Evolutionary conservation across 1,140 invertebrate species (phyloP).

Genomic region (Lethocerus indicus): DNA sequence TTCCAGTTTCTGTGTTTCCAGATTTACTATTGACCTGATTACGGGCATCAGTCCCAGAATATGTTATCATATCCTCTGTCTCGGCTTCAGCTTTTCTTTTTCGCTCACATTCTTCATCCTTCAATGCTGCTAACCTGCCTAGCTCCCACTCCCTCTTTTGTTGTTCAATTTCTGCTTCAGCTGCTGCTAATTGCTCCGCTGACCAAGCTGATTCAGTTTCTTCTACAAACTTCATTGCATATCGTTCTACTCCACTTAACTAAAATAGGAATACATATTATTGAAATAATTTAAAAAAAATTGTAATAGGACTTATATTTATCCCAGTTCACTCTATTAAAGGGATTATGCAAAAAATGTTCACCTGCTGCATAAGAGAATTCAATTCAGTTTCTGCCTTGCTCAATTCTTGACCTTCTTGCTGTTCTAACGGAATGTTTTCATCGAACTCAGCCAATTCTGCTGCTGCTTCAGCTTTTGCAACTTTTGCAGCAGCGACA

Average conservation of each 20-base stretch:
- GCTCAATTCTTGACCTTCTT: constrained; percentile 28
- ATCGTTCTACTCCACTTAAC: constrained; percentile 81
- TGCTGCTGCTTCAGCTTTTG: constrained; percentile 81
- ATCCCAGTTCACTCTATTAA: too few species aligned
- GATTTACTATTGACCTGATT: constrained; percentile 58
- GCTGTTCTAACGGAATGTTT: constrained; percentile 65
- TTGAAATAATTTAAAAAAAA: constrained; percentile 1
- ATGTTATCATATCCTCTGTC: constrained; percentile 38
- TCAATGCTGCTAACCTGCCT: constrained; percentile 52
- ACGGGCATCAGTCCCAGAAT: constrained; percentile 48
- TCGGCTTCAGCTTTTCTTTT: constrained; percentile 28
- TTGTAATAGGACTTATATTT: background rate
- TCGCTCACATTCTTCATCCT: constrained; percentile 48
- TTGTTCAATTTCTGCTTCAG: constrained; percentile 77
- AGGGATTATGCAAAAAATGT: constrained; percentile 1
- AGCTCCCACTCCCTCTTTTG: constrained; percentile 90
- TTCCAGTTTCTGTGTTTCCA: constrained; percentile 28
- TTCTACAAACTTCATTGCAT: constrained; percentile 86
- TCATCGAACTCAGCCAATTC: constrained; percentile 95
- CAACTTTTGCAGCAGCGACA: constrained; percentile 74
- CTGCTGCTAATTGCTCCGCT: constrained; percentile 67
- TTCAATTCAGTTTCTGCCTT: constrained; percentile 73
- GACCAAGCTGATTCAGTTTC: constrained; percentile 67
- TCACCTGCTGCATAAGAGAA: constrained; percentile 63
- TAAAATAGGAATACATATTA: constrained; percentile 25